Conservation (phyloP, 1,140 invertebrate genomes). For the Paraescarpia echinospica region DNA sequence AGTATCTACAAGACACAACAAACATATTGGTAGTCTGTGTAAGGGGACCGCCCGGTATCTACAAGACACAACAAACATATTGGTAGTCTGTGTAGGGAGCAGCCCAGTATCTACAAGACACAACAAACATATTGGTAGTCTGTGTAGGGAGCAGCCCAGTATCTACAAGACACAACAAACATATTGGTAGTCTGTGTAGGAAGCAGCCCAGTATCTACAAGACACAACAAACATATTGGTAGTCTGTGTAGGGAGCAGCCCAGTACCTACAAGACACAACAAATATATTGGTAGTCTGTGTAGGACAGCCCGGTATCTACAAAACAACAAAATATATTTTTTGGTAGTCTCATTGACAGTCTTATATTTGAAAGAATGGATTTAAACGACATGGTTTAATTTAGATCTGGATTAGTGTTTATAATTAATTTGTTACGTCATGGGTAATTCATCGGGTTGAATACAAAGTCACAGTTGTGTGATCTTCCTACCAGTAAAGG, state of each 20-base stretch:
- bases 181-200: slow-evolving; percentile 50
- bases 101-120: too few species aligned
- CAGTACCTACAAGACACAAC: too few species aligned
- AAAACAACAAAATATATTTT: slow-evolving; percentile 17
- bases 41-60: slow-evolving; percentile 40
- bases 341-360: too few species aligned
- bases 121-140: slow-evolving; percentile 52
- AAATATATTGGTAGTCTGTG: slow-evolving; percentile 50
- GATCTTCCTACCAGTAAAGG: neutral
- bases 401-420: neutral
- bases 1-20: too few species aligned
- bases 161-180: too few species aligned
- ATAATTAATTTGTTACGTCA: too few species aligned
- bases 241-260: slow-evolving; percentile 42
- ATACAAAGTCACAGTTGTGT: neutral
- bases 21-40: slow-evolving; percentile 50
- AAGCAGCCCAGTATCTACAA: too few species aligned
- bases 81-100: slow-evolving; percentile 45
- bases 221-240: too few species aligned
- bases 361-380: too few species aligned
- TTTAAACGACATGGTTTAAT: too few species aligned
- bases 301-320: slow-evolving; percentile 45
- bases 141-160: slow-evolving; percentile 42
- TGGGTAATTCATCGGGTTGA: too few species aligned
- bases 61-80: too few species aligned